Percentiles rank a stretch among this genome's conserved stretches.
phyloP scores from a whole-genome alignment of 2,888 invertebrate species.

The Quadroppia sp. region DNA sequence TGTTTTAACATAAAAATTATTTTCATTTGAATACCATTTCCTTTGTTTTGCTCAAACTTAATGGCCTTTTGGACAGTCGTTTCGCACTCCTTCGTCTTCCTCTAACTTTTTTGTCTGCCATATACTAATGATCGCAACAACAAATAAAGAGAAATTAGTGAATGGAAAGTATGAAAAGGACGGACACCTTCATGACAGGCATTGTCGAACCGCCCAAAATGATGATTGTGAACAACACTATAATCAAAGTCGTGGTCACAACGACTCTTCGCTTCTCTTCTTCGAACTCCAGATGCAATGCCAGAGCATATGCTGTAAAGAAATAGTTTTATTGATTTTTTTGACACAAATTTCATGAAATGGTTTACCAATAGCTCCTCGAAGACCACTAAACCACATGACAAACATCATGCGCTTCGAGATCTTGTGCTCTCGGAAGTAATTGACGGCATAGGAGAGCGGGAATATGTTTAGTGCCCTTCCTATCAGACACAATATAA shows the following conservation, averaged over 20 bases:
- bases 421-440: conserved; percentile 94
- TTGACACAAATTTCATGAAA: too few relatives aligned
- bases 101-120: conserved; percentile 58
- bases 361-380: conserved; percentile 65
- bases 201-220: conserved; percentile 95
- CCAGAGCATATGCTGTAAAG: conserved; percentile 84
- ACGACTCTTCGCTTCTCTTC: conserved; percentile 93
- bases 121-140: too few relatives aligned
- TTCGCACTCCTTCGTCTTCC: conserved; percentile 46
- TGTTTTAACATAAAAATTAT: background rate
- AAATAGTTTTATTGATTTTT: too few relatives aligned
- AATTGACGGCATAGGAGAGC: conserved; percentile 83
- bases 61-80: conserved; percentile 65
- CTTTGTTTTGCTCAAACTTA: conserved; percentile 92
- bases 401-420: conserved; percentile 83
- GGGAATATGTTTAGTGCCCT: conserved; percentile 97
- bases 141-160: too few relatives aligned
- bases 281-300: conserved; percentile 87
- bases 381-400: conserved; percentile 67
- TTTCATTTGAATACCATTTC: conserved; percentile 68
- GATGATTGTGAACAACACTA: conserved; percentile 91
- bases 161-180: conserved; percentile 46
- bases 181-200: conserved; percentile 73
- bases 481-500: conserved; percentile 81
- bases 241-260: conserved; percentile 95